Evolutionary conservation across 2,888 invertebrate genomes (phyloP).

Genomic region (Drosophila tripunctata): DNA sequence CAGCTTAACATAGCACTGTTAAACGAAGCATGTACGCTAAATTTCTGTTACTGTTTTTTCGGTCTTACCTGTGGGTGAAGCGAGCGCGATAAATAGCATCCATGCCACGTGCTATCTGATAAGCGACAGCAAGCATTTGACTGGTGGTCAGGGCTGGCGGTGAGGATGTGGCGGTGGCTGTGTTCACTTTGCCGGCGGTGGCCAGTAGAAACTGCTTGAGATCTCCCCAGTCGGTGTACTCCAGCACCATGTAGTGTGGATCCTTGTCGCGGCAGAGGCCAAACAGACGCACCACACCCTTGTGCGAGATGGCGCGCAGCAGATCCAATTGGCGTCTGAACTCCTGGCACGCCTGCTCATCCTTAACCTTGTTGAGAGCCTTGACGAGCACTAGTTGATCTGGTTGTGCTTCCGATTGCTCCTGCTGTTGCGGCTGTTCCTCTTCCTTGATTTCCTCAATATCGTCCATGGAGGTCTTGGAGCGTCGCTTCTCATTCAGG

Average conservation of each 20-base stretch:
- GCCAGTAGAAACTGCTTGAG: constrained; percentile 94
- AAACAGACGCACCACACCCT: constrained; percentile 90
- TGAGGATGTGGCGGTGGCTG: constrained; percentile 71
- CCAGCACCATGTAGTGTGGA: constrained; percentile 94
- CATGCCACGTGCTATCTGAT: constrained; percentile 92
- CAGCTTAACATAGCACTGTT: too few species aligned
- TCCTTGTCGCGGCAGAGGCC: constrained; percentile 93
- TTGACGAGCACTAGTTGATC: constrained; percentile 88
- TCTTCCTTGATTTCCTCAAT: constrained; percentile 84
- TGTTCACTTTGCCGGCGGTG: constrained; percentile 82
- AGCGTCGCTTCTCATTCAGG: constrained; percentile 82
- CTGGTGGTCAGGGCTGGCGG: constrained; percentile 88
- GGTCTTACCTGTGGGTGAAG: constrained; percentile 91
- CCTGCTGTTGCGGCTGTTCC: constrained; percentile 45
- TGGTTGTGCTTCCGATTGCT: constrained; percentile 46
- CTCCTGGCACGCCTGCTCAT: constrained; percentile 91
- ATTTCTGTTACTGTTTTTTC: too few species aligned
- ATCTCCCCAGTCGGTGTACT: constrained; percentile 98
- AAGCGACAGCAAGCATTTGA: constrained; percentile 88
- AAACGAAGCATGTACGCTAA: too few species aligned
- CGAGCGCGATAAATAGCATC: constrained; percentile 91
- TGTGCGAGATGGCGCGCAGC: constrained; percentile 92
- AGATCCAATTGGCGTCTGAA: constrained; percentile 95
- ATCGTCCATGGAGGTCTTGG: constrained; percentile 84
- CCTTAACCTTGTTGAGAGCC: constrained; percentile 90